A percentile compares a stretch with the other conserved stretches of the same genome.
These are phyloP conservation scores for Dipodomys spectabilis DNA, from an alignment of 2,113 vertebrate species.

Conservation along the genomic window DNA sequence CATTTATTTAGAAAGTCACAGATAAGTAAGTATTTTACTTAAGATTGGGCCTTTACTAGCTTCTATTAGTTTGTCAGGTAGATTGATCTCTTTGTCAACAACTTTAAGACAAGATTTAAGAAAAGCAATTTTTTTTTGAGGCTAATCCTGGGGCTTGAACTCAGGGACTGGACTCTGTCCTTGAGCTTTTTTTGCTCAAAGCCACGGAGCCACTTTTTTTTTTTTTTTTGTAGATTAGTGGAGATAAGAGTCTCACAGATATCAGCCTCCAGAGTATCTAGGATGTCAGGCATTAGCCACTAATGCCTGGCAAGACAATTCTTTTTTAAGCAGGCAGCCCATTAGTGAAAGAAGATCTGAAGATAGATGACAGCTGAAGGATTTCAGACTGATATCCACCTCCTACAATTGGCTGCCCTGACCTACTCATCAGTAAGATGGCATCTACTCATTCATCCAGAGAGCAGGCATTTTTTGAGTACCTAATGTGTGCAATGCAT, in stretches of 20 bases:
- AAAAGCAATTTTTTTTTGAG: neutral
- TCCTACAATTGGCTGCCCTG: neutral
- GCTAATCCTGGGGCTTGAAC: too few relatives aligned
- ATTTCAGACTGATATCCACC: neutral
- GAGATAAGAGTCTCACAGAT: too few relatives aligned
- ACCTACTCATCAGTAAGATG: too few relatives aligned
- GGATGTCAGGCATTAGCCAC: too few relatives aligned
- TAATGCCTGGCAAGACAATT: neutral
- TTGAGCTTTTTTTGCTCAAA: too few relatives aligned
- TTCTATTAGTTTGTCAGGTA: neutral
- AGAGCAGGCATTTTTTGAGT: neutral
- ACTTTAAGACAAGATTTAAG: neutral
- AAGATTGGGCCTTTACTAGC: neutral
- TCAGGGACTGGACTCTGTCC: too few relatives aligned
- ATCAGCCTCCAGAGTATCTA: too few relatives aligned
- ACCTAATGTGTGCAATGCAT: fast-evolving
- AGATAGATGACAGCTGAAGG: neutral
- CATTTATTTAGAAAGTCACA: slow-evolving; percentile 27
- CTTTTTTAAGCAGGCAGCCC: neutral
- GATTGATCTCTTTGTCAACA: neutral
- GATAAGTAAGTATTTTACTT: slow-evolving; percentile 34
- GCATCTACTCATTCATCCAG: neutral
- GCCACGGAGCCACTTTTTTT: too few relatives aligned
- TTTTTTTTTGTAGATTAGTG: too few relatives aligned
- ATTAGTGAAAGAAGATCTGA: neutral